phyloP scores from a whole-genome alignment of 2,888 invertebrate genomes.

The Cotesia congregata region DNA sequence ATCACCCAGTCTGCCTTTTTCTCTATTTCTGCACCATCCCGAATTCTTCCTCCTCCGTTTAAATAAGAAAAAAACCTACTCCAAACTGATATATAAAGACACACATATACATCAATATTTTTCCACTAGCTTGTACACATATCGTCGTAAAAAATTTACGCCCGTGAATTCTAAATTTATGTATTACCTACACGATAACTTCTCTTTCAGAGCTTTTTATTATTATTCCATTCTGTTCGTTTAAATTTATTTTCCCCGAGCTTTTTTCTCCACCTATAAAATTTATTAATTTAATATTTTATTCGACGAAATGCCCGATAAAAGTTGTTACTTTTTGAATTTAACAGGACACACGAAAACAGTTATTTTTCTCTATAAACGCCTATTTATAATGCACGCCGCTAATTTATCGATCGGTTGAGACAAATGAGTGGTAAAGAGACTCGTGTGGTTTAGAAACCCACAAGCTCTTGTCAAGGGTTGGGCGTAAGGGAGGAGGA shows the following conservation, averaged over 20 bases:
- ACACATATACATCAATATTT: constrained; percentile 60
- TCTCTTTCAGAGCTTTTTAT: constrained; percentile 23
- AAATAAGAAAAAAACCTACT: constrained; percentile 57
- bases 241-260: not conserved
- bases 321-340: not conserved
- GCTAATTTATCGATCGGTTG: no score
- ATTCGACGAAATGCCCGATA: not conserved
- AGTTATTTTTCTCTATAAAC: no score
- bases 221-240: constrained; percentile 9
- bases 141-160: constrained; percentile 50
- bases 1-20: constrained; percentile 20
- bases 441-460: not conserved
- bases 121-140: constrained; percentile 56
- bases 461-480: constrained; percentile 36
- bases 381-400: no score
- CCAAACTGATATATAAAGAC: constrained; percentile 56
- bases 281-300: not conserved
- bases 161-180: constrained; percentile 28
- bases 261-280: not conserved
- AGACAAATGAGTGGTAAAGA: no score
- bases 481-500: not conserved
- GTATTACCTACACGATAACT: constrained; percentile 34
- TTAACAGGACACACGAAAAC: not conserved
- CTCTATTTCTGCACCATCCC: constrained; percentile 1
- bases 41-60: constrained; percentile 45